These are phyloP conservation scores for Hystrix brachyura DNA, from an alignment of 2,113 vertebrate genomes.

Conservation along the genomic window DNA sequence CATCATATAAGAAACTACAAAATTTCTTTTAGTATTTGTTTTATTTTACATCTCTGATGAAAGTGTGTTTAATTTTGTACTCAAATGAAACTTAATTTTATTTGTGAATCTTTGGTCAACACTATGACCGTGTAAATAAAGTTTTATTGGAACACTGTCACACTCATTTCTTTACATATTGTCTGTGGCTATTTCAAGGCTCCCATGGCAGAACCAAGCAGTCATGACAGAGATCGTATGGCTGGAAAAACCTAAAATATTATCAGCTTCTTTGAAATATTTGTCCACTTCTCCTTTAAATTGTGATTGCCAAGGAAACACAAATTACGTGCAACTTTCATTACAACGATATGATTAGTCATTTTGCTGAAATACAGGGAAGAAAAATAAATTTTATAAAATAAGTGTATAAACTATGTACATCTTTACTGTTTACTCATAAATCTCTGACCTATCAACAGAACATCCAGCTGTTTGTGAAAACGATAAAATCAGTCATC, in stretches of 20 bases:
- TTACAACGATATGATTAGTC: conserved; percentile 42
- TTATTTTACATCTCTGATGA: not conserved
- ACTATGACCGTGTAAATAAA: not conserved
- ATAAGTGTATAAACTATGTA: not conserved
- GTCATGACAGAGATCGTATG: not conserved
- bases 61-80: not conserved
- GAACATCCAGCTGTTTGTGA: conserved; percentile 21
- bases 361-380: conserved; percentile 57
- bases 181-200: not conserved
- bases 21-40: not conserved
- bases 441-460: conserved; percentile 59
- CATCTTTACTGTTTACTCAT: conserved; percentile 25
- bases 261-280: not conserved
- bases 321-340: conserved; percentile 43
- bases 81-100: not conserved
- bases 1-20: not conserved
- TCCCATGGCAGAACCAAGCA: not conserved
- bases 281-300: not conserved
- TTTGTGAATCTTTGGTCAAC: not conserved
- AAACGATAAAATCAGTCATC: conserved; percentile 54
- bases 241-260: not conserved
- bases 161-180: not conserved
- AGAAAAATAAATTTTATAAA: conserved; percentile 51
- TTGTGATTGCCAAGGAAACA: conserved; percentile 24
- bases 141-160: not conserved